Base-by-base conservation (phyloP, 2,797 vertebrate genomes). In the Hafferia zeledoni region DNA sequence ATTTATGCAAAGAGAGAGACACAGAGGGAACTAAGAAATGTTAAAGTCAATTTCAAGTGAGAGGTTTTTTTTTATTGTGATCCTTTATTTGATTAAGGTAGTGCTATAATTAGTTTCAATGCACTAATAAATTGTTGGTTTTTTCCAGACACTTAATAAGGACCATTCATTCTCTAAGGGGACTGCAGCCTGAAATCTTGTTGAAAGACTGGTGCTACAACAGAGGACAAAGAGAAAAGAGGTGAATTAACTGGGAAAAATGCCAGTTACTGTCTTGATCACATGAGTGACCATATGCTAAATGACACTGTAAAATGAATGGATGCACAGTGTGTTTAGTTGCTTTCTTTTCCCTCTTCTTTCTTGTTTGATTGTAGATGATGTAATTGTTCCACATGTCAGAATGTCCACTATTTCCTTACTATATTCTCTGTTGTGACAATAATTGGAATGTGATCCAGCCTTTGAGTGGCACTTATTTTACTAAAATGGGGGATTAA, bases 221-320 rank as follows among this genome's bases (percentile, higher is more conserved):
- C 83, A 95, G 91, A 97, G 95, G 89, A 96, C 95, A 96, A 95
- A 96, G 89, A 88, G 64, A 87, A 90, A 96, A 90, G 89, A 96
- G 94, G 86, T 94, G 95, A 96, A 95, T 94, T 96, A 92, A 96
- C 96, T 94, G 93, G 95, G 95, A 96, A 97, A 94, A 94, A 95
- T 97, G 95, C 95, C 95, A 96, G 88, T 95, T 97, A 90, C 90
- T 96, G 83, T 95, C 93, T 95, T 90, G 89, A 95, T 94, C 95
- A 97, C 93, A 93, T 94, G 95, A 94, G 71, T 95, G 94, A 95
- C 95, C 96, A 97, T 96, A 97, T 96, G 96, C 91, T 96, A 94
- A 97, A 89, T 95, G 96, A 96, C 96, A 95, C 0, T 0, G 56
- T 81, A 84, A 93, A 96, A 94, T 89, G 85, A 95, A 95, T 96